phyloP scores from a whole-genome alignment of 35 echinoderm and acorn worm species.

The Antedon bifida region DNA sequence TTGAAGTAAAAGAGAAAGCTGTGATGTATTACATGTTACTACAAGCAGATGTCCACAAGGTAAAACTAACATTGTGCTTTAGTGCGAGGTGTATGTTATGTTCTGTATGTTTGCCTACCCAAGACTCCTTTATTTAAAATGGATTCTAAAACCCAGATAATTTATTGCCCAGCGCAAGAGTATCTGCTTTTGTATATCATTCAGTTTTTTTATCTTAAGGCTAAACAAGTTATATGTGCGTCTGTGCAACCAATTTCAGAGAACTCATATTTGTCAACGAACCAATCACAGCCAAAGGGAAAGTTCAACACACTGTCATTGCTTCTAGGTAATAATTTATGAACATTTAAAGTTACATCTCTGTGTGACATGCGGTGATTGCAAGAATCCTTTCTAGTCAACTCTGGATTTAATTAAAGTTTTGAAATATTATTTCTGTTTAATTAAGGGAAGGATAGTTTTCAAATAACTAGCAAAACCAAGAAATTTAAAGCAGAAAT shows the following conservation, averaged over 20 bases:
- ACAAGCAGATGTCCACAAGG: not conserved
- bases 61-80: not conserved
- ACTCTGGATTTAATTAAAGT: too few species aligned
- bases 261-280: not conserved
- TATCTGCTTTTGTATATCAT: too few species aligned
- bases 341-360: not conserved
- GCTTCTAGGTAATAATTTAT: not conserved
- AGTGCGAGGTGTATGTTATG: not conserved
- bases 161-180: too few species aligned
- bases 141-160: too few species aligned
- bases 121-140: too few species aligned
- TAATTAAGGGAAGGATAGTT: not conserved
- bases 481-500: not conserved
- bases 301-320: conserved; percentile 2
- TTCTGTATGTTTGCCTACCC: too few species aligned
- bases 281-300: not conserved
- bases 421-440: too few species aligned
- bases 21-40: conserved; percentile 3
- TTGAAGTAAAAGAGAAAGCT: conserved; percentile 10
- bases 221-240: not conserved
- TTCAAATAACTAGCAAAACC: not conserved
- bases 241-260: not conserved
- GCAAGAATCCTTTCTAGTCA: too few species aligned
- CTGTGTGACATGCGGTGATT: too few species aligned
- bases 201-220: not conserved